Evolutionary conservation across 2,113 vertebrate genomes (phyloP).

Genomic region (Anolis sagrei): DNA sequence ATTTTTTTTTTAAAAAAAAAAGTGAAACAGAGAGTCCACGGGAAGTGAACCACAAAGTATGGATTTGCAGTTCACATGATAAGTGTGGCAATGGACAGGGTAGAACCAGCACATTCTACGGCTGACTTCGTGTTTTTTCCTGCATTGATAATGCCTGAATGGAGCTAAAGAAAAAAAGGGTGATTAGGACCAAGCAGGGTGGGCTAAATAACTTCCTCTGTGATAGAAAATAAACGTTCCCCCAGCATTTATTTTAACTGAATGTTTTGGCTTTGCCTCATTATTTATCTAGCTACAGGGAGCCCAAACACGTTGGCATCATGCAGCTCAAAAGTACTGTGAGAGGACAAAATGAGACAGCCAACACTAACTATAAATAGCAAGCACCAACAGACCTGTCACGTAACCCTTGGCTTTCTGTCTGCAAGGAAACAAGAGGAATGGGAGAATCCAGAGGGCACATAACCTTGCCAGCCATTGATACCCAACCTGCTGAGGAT

Average conservation of each 20-base stretch:
- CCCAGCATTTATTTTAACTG: conserved; percentile 55
- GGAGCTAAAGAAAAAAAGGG: conserved; percentile 49
- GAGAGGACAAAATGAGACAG: neutral
- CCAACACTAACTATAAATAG: neutral
- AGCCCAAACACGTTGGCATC: neutral
- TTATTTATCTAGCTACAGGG: neutral
- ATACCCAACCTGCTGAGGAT: too few relatives aligned
- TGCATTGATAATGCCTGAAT: neutral
- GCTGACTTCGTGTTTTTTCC: neutral
- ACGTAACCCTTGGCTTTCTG: neutral
- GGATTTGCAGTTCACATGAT: too few relatives aligned
- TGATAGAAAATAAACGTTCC: conserved; percentile 68
- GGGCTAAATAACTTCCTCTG: conserved; percentile 49
- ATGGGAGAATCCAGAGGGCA: neutral
- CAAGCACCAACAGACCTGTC: neutral
- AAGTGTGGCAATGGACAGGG: too few relatives aligned
- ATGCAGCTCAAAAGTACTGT: too few relatives aligned
- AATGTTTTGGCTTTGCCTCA: conserved; percentile 9
- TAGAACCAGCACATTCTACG: too few relatives aligned
- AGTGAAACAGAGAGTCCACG: too few relatives aligned
- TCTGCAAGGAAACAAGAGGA: neutral
- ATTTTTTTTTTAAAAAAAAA: too few relatives aligned
- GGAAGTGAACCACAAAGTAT: too few relatives aligned
- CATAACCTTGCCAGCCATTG: neutral
- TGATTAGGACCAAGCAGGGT: conserved; percentile 33